A percentile compares a stretch with the other conserved stretches of the same genome.
These are phyloP conservation scores for Tragelaphus strepsiceros DNA, from an alignment of 2,113 vertebrate genomes.

Conservation along the genomic window DNA sequence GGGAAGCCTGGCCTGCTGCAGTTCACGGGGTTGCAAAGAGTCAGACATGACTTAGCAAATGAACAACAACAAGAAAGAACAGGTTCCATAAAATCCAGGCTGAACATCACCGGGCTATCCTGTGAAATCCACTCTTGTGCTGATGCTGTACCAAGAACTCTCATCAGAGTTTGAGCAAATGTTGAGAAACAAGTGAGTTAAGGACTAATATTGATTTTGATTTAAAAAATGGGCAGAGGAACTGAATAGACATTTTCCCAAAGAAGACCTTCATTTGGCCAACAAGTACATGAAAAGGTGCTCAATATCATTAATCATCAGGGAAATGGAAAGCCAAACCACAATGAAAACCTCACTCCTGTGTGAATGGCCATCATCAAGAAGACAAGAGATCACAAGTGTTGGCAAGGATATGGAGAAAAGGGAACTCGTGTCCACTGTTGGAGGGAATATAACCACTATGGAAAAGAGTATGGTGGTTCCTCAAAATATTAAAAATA, in stretches of 20 bases:
- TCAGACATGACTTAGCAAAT: background rate
- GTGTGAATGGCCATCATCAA: background rate
- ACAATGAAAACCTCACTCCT: background rate
- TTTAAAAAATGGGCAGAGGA: background rate
- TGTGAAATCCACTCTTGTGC: background rate
- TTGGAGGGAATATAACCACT: background rate
- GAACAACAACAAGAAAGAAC: background rate
- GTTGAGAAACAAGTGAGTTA: background rate
- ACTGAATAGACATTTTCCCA: background rate
- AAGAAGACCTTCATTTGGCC: background rate
- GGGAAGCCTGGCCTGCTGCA: background rate
- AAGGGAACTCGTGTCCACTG: background rate
- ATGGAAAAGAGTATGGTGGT: background rate
- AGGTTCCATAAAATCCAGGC: background rate
- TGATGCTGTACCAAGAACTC: background rate
- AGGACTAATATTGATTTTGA: background rate
- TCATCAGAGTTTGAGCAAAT: background rate
- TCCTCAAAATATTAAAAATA: background rate
- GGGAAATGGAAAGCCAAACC: background rate
- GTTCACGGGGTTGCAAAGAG: background rate
- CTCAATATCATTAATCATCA: background rate
- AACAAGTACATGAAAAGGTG: background rate
- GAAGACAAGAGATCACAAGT: background rate
- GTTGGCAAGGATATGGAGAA: background rate
- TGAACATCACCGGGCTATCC: background rate